Evolutionary conservation across 2,797 vertebrate species (phyloP).

Genomic region (Simalia tracyae): DNA sequence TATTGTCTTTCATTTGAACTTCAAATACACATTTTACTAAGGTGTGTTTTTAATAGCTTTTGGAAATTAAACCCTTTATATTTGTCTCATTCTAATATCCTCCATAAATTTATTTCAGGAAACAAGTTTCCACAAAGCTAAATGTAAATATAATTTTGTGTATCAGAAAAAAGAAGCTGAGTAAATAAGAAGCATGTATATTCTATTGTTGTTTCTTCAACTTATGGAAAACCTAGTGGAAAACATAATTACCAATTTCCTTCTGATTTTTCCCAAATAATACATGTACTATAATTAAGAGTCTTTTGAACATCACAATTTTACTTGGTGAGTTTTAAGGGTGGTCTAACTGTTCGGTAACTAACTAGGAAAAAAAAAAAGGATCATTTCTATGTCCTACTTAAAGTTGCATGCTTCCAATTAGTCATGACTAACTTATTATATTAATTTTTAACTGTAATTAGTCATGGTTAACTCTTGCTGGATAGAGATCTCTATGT

Average conservation of each 20-base stretch:
- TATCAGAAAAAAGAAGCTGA: conserved; percentile 7
- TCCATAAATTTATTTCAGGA: conserved; percentile 56
- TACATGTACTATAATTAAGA: not conserved
- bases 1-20: conserved; percentile 76
- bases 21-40: conserved; percentile 62
- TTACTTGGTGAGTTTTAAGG: not conserved
- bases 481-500: not conserved
- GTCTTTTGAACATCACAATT: not conserved
- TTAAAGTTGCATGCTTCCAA: not conserved
- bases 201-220: not conserved
- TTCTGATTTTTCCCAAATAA: not conserved
- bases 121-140: conserved; percentile 41
- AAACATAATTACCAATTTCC: not conserved
- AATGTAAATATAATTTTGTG: conserved; percentile 38
- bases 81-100: conserved; percentile 59
- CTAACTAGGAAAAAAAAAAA: not conserved
- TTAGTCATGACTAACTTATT: not conserved
- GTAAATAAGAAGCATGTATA: conserved; percentile 10
- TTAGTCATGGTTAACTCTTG: not conserved
- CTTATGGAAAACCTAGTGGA: conserved; percentile 17
- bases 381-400: not conserved
- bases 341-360: not conserved
- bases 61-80: conserved; percentile 65
- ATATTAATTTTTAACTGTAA: not conserved
- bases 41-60: conserved; percentile 64